Base-by-base conservation (phyloP, 1,140 invertebrate species). In the Dolichoris vasculosae region DNA sequence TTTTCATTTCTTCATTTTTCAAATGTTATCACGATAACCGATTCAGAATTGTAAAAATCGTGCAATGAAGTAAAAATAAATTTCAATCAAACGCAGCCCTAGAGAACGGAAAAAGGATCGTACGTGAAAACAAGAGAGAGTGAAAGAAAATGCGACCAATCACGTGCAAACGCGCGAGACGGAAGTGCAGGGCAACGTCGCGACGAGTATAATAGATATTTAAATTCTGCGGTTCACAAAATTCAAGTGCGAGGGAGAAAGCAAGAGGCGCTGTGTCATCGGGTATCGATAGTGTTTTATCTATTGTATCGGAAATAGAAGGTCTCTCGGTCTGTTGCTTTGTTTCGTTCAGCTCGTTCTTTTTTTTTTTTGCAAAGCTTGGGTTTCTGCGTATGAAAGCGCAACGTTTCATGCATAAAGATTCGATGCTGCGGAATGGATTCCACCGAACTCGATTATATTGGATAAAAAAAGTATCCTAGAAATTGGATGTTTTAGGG, bases 211-310 rank as follows among this genome's bases (percentile, higher is more conserved):
- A 91, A 91, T 91, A 90, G 90, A 90, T 91, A 92, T 92, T 92
- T 92, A 92, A 91, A 92, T 92, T 90, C 87, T 89, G 90, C 87
- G 90, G 90, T 89, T 88, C 84, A 84, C 87, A 87, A 90, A 90
- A 90, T 89, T 87, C 87, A 43, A 63, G 48, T 55, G 76, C 6
- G 63, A 48, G 30, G 13, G 40, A 30, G 40, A 35, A n/a, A 71
- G 64, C 11, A 9, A 71, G 43, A 38, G 43, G 20, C 46, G 55
- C 59, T 48, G 46, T 80, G 83, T 84, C 83, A 84, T 84, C 75
- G 75, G 40, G 59, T 77, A 84, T 84, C 76, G 77, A 84, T 84
- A 84, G 40, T 79, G 90, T 90, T 91, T 90, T 89, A 90, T 90
- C 85, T 88, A 87, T 86, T 79, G 82, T 82, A 64, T 86, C 89